phyloP scores from a whole-genome alignment of 2,113 vertebrate genomes.

The Apodemus sylvaticus region DNA sequence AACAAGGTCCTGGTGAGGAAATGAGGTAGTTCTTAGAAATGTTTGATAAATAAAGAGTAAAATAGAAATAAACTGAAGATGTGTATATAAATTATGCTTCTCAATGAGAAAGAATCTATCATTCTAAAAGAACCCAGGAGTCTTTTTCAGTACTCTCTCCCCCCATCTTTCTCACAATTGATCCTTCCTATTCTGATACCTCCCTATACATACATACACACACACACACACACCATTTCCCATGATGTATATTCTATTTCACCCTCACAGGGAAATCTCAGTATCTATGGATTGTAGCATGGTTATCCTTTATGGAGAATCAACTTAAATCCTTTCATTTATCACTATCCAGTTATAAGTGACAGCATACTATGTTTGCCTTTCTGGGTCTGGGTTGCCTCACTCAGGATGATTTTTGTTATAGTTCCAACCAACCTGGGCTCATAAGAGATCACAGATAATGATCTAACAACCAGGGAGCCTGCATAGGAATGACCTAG shows the following conservation, averaged over 20 bases:
- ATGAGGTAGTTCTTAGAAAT: neutral
- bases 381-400: neutral
- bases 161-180: neutral
- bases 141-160: neutral
- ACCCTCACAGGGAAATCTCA: neutral
- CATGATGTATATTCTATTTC: neutral
- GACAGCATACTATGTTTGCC: neutral
- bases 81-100: neutral
- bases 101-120: neutral
- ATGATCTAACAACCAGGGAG: neutral
- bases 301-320: neutral
- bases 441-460: neutral
- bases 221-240: neutral
- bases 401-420: neutral
- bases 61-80: neutral
- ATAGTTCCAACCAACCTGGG: neutral
- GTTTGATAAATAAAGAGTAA: neutral
- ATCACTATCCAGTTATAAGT: neutral
- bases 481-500: neutral
- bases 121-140: neutral
- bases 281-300: neutral
- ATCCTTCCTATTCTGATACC: neutral
- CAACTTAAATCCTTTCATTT: neutral
- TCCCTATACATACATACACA: neutral
- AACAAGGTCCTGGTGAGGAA: neutral